phyloP scores from a whole-genome alignment of 2,888 invertebrate species.

The Caenorhabditis sulstoni region DNA sequence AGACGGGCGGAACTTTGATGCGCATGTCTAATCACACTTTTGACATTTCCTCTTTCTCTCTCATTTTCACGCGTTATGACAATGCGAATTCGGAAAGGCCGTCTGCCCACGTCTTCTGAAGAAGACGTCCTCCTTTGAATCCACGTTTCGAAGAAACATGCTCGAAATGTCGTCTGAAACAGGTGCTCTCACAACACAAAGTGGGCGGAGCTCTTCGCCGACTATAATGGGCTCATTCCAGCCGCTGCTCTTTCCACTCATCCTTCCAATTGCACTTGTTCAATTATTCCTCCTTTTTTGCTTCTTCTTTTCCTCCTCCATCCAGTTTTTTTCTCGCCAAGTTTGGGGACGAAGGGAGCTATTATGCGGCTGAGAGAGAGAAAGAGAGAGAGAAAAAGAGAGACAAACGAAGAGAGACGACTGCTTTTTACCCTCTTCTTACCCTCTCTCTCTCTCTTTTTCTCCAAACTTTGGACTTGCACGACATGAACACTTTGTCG shows the following conservation, averaged over 20 bases:
- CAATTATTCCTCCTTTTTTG: constrained; percentile 30
- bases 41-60: too few species aligned
- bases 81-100: too few species aligned
- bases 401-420: neutral
- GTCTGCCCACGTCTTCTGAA: too few species aligned
- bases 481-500: neutral
- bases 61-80: too few species aligned
- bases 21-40: too few species aligned
- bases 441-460: constrained; percentile 3
- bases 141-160: too few species aligned
- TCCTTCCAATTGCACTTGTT: constrained; percentile 35
- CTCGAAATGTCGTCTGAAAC: neutral
- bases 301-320: constrained; percentile 35
- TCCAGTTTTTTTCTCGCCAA: too few species aligned
- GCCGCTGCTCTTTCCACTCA: constrained; percentile 1
- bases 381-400: neutral
- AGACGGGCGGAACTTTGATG: too few species aligned
- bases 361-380: neutral
- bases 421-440: constrained; percentile 8
- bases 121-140: too few species aligned
- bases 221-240: too few species aligned
- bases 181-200: constrained; percentile 11
- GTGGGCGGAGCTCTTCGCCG: neutral
- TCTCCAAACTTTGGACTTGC: constrained; percentile 27
- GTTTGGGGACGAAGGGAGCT: neutral